These are phyloP conservation scores for Dromius quadrimaculatus DNA, from an alignment of 2,888 invertebrate genomes.

Conservation along the genomic window DNA sequence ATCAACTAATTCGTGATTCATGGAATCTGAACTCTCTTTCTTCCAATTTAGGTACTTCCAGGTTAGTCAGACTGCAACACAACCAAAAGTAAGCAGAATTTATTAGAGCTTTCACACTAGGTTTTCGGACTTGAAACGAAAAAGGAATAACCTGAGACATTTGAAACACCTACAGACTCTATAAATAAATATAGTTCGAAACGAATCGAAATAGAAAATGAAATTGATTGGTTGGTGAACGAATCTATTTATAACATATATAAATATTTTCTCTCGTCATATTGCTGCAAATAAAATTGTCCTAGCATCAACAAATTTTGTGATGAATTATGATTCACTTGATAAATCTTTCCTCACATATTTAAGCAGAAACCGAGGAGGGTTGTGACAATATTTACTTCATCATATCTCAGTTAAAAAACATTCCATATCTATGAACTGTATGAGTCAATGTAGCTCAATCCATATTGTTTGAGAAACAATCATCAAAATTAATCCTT, in stretches of 20 bases:
- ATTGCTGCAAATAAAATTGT: background rate
- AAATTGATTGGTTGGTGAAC: background rate
- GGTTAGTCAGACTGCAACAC: slow-evolving; percentile 14
- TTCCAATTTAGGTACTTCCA: slow-evolving; percentile 24
- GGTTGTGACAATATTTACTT: too few species aligned
- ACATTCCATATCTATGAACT: too few species aligned
- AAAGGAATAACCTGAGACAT: background rate
- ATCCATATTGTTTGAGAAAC: too few species aligned
- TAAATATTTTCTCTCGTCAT: background rate
- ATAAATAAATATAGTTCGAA: slow-evolving; percentile 2
- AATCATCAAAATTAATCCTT: too few species aligned
- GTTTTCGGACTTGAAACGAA: slow-evolving; percentile 3
- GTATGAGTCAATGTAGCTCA: too few species aligned
- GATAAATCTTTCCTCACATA: background rate
- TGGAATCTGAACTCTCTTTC: slow-evolving; percentile 2
- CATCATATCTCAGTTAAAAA: too few species aligned
- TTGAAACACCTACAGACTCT: background rate
- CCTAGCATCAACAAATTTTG: background rate
- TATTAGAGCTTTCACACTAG: slow-evolving; percentile 3
- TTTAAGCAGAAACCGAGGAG: too few species aligned
- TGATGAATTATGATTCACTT: background rate
- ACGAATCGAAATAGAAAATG: background rate
- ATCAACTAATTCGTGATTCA: slow-evolving; percentile 33
- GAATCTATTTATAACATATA: background rate
- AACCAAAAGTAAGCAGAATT: slow-evolving; percentile 1